Evolutionary conservation across 2,113 vertebrate species (phyloP).

Genomic region (Isichthys henryi): DNA sequence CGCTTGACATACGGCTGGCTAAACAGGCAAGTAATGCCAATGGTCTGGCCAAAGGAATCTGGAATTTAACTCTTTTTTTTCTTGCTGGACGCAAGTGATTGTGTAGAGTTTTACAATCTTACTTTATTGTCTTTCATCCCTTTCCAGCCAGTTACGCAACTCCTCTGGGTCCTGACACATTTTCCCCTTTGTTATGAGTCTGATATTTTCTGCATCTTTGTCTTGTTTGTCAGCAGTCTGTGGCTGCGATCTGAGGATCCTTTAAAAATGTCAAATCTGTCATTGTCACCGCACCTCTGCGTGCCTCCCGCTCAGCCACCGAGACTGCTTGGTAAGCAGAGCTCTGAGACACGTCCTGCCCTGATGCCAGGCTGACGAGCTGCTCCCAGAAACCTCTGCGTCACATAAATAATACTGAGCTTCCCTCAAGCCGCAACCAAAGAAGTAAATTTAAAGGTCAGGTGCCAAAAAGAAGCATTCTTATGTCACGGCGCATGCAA

Average conservation of each 20-base stretch:
- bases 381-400: background rate
- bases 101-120: background rate
- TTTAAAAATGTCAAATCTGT: slow-evolving; percentile 18
- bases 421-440: background rate
- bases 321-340: background rate
- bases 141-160: slow-evolving; percentile 5
- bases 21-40: background rate
- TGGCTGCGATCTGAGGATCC: slow-evolving; percentile 9
- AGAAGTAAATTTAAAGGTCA: slow-evolving; percentile 3
- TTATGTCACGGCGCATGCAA: background rate
- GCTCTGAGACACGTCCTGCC: background rate
- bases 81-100: background rate
- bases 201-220: slow-evolving; percentile 21
- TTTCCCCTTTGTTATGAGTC: slow-evolving; percentile 21
- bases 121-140: background rate
- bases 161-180: slow-evolving; percentile 22
- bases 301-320: background rate
- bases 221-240: slow-evolving; percentile 18
- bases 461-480: background rate
- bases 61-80: background rate
- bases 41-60: background rate
- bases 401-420: background rate
- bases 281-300: background rate
- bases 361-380: background rate
- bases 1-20: background rate